These are phyloP conservation scores for Agonopterix arenella DNA, from an alignment of 2,888 invertebrate genomes.

Conservation along the genomic window DNA sequence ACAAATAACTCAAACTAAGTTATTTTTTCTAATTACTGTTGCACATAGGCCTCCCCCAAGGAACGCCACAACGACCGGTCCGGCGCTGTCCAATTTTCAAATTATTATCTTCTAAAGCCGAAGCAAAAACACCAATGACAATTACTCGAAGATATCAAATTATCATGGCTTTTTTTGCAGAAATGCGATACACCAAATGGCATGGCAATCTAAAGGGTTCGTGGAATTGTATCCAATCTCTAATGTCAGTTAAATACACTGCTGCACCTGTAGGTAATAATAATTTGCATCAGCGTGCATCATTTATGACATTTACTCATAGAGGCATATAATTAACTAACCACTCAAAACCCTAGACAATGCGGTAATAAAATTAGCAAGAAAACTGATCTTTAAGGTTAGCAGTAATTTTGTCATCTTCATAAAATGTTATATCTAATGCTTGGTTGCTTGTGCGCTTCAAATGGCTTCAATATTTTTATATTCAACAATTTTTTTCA, in stretches of 20 bases:
- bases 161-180: too few species aligned
- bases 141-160: too few species aligned
- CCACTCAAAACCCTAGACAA: conserved; percentile 25
- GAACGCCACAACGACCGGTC: too few species aligned
- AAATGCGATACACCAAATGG: neutral
- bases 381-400: conserved; percentile 23
- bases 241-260: conserved; percentile 1
- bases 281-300: conserved; percentile 26
- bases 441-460: neutral
- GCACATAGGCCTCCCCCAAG: too few species aligned
- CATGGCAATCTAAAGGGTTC: neutral
- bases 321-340: conserved; percentile 32
- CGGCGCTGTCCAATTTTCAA: too few species aligned
- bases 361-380: conserved; percentile 30
- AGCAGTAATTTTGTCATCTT: conserved; percentile 27
- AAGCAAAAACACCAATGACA: too few species aligned
- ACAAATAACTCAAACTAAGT: too few species aligned
- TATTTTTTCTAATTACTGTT: too few species aligned
- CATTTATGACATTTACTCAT: conserved; percentile 32
- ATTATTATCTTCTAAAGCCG: too few species aligned
- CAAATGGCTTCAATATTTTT: neutral
- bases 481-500: too few species aligned
- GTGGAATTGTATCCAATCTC: neutral
- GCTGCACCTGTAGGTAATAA: conserved; percentile 14
- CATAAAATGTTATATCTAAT: neutral